Conservation (phyloP, 2,888 invertebrate species). For the Dorcus parallelipipedus region DNA sequence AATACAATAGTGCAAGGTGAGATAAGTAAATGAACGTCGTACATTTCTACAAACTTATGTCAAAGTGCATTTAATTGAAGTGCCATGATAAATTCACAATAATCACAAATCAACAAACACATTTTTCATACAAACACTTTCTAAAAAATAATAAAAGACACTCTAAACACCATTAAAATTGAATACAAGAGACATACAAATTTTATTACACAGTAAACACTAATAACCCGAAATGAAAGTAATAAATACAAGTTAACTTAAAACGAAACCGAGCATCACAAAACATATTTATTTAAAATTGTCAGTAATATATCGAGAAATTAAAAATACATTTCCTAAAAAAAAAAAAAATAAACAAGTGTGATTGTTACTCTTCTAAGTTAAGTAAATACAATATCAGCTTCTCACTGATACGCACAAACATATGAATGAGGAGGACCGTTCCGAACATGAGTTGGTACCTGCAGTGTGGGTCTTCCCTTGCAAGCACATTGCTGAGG, state of each 20-base stretch:
- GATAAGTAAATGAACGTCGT: no score
- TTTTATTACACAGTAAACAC: no score
- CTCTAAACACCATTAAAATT: no score
- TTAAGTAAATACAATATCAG: slow-evolving; percentile 41
- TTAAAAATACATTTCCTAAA: neutral
- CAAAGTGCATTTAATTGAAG: no score
- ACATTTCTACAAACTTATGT: no score
- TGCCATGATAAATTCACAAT: no score
- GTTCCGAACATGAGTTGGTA: slow-evolving; percentile 40
- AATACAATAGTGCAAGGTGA: no score
- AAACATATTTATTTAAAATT: neutral
- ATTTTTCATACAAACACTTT: no score
- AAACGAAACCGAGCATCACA: neutral
- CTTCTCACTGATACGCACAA: slow-evolving; percentile 42
- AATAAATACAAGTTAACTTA: neutral
- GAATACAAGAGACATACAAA: no score
- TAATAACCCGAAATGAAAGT: no score
- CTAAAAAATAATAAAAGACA: no score
- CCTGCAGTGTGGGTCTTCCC: slow-evolving; percentile 22
- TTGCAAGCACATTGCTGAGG: slow-evolving; percentile 22
- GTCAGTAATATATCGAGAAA: slow-evolving; percentile 4
- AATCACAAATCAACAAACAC: no score
- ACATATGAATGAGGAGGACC: slow-evolving; percentile 40
- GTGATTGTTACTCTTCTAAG: slow-evolving; percentile 24
- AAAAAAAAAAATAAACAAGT: neutral